phyloP scores from a whole-genome alignment of 2,113 vertebrate genomes.

The Bujurquina vittata region DNA sequence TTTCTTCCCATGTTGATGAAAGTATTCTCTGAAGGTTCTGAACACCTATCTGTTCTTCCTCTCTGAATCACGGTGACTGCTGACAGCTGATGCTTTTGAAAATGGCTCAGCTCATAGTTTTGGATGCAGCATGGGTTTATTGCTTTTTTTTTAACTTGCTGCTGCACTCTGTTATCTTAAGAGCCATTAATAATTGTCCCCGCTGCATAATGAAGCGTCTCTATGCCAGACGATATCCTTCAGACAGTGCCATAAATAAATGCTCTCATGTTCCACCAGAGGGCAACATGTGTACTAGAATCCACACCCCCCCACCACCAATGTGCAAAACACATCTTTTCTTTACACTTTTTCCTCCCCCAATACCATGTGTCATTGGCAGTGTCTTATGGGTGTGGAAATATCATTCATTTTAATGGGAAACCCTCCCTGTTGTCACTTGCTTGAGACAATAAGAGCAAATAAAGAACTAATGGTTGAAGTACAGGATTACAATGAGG shows the following conservation, averaged over 20 bases:
- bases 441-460: not conserved
- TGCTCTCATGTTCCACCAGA: constrained; percentile 68
- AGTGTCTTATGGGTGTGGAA: not conserved
- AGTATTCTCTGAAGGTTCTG: constrained; percentile 52
- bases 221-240: not conserved
- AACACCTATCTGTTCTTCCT: constrained; percentile 52
- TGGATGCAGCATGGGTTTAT: not conserved
- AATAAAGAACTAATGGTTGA: not conserved
- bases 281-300: constrained; percentile 67
- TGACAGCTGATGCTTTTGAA: constrained; percentile 68
- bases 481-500: not conserved
- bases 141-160: constrained; percentile 9
- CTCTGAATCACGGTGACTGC: constrained; percentile 38
- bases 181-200: constrained; percentile 47
- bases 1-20: constrained; percentile 57
- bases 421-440: not conserved
- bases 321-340: constrained; percentile 25
- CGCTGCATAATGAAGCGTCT: constrained; percentile 35
- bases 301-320: not conserved
- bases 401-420: not conserved
- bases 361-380: not conserved
- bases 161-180: constrained; percentile 31
- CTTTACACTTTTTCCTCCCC: not conserved
- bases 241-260: constrained; percentile 9
- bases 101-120: not conserved